Percentiles rank a stretch among this genome's conserved stretches.
These are phyloP conservation scores for Brenthis hecate DNA, from an alignment of 2,888 invertebrate species.

Conservation along the genomic window DNA sequence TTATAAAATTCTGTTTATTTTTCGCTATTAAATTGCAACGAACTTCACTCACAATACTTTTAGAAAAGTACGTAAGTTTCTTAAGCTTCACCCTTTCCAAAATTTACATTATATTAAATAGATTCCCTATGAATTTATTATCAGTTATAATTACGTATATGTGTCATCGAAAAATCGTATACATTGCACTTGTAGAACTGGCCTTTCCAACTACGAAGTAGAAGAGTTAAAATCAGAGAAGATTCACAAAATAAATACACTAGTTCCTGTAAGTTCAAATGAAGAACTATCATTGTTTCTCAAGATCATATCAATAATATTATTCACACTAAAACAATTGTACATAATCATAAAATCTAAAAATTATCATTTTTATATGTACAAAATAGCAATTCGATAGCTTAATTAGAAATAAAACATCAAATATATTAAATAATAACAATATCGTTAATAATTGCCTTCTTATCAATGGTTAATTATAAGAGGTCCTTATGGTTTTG, in stretches of 20 bases:
- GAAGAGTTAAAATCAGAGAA: slow-evolving; percentile 59
- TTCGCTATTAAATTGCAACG: slow-evolving; percentile 58
- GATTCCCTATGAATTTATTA: slow-evolving; percentile 76
- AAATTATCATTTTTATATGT: slow-evolving; percentile 76
- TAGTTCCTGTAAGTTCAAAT: slow-evolving; percentile 58
- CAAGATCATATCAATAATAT: slow-evolving; percentile 75
- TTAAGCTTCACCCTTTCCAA: slow-evolving; percentile 72
- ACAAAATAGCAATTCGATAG: slow-evolving; percentile 79
- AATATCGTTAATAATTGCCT: slow-evolving; percentile 82
- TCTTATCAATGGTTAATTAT: slow-evolving; percentile 83
- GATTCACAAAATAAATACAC: slow-evolving; percentile 66
- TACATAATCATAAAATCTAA: slow-evolving; percentile 77
- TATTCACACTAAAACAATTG: slow-evolving; percentile 83
- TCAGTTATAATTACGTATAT: slow-evolving; percentile 81
- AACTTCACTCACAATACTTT: slow-evolving; percentile 52
- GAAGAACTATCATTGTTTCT: slow-evolving; percentile 66
- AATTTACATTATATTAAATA: slow-evolving; percentile 72
- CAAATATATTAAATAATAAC: slow-evolving; percentile 83
- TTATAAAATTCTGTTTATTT: slow-evolving; percentile 48
- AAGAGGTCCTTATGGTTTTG: slow-evolving; percentile 83
- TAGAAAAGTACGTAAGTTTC: slow-evolving; percentile 71
- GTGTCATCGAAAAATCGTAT: slow-evolving; percentile 82
- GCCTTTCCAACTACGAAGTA: slow-evolving; percentile 70
- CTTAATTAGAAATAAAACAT: slow-evolving; percentile 81
- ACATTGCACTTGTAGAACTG: slow-evolving; percentile 83